A percentile compares a stretch with the other conserved stretches of the same genome.
phyloP scores from a whole-genome alignment of 1,140 invertebrate genomes.

The Zaprionus kolodkinae region DNA sequence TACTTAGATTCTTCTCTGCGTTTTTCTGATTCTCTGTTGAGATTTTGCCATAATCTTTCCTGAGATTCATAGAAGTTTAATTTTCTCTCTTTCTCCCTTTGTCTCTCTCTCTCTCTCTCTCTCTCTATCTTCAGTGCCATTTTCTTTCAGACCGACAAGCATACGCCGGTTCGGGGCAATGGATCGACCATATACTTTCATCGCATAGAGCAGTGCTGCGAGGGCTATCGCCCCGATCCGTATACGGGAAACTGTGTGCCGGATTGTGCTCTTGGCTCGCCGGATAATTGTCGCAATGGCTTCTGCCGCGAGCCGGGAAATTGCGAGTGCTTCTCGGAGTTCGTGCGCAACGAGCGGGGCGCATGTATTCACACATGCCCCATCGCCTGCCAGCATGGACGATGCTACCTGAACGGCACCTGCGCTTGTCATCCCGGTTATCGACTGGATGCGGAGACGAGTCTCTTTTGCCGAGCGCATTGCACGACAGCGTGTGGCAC shows the following conservation, averaged over 20 bases:
- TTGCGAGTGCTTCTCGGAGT: slow-evolving; percentile 87
- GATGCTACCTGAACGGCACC: slow-evolving; percentile 80
- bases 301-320: slow-evolving; percentile 86
- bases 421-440: slow-evolving; percentile 88
- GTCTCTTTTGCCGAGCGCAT: slow-evolving; percentile 85
- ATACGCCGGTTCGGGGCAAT: slow-evolving; percentile 58
- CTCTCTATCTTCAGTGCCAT: slow-evolving; percentile 43
- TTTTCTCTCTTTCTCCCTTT: too few species aligned
- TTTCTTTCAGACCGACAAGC: slow-evolving; percentile 67
- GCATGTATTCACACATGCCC: slow-evolving; percentile 78
- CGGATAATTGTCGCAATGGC: slow-evolving; percentile 85
- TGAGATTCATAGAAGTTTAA: neutral
- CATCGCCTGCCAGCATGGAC: slow-evolving; percentile 83
- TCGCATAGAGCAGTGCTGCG: slow-evolving; percentile 86
- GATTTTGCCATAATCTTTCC: neutral
- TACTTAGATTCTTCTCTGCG: too few species aligned
- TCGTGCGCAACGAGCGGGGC: slow-evolving; percentile 84
- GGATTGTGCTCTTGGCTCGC: slow-evolving; percentile 82
- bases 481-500: slow-evolving; percentile 63
- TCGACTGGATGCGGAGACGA: slow-evolving; percentile 85
- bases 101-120: neutral
- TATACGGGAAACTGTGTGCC: slow-evolving; percentile 85
- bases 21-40: too few species aligned
- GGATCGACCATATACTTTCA: slow-evolving; percentile 71
- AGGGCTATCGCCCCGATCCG: slow-evolving; percentile 86